Percentiles rank a stretch among this genome's conserved stretches.
These are phyloP conservation scores for Leptodactylus fuscus DNA, from an alignment of 2,113 vertebrate genomes.

Conservation along the genomic window DNA sequence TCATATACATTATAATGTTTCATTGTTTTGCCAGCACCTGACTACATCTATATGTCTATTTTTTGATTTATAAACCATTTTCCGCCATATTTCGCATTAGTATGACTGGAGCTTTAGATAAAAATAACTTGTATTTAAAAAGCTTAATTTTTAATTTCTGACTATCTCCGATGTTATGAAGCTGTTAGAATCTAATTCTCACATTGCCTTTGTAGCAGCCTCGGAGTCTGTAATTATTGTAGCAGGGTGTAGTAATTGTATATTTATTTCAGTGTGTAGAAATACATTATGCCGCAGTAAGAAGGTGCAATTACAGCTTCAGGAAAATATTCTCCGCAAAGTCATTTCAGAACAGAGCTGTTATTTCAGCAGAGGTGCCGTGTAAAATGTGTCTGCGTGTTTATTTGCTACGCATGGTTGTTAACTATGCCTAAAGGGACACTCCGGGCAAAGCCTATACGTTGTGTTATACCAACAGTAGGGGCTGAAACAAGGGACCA, in stretches of 20 bases:
- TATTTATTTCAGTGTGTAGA: conserved; percentile 20
- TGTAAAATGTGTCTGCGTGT: background rate
- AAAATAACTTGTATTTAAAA: no score
- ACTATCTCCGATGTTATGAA: background rate
- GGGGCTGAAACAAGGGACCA: no score
- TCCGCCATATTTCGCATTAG: background rate
- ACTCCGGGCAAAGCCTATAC: background rate
- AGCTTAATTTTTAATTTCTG: conserved; percentile 17
- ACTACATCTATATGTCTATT: no score
- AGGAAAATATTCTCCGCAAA: background rate
- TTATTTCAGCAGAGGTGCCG: background rate
- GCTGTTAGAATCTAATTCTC: background rate
- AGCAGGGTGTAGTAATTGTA: conserved; percentile 21
- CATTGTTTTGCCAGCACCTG: no score
- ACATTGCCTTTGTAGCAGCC: background rate
- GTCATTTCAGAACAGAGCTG: background rate
- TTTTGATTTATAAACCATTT: no score
- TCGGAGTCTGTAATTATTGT: conserved; percentile 8
- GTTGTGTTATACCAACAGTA: no score
- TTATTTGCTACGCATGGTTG: background rate
- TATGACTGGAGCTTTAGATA: background rate
- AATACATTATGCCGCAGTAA: background rate
- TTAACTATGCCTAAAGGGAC: background rate
- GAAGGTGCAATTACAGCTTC: conserved; percentile 22
- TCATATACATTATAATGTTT: no score